Percentiles rank a stretch among this genome's conserved stretches.
phyloP scores from a whole-genome alignment of 2,797 vertebrate genomes.

The Sebastes oblongus region DNA sequence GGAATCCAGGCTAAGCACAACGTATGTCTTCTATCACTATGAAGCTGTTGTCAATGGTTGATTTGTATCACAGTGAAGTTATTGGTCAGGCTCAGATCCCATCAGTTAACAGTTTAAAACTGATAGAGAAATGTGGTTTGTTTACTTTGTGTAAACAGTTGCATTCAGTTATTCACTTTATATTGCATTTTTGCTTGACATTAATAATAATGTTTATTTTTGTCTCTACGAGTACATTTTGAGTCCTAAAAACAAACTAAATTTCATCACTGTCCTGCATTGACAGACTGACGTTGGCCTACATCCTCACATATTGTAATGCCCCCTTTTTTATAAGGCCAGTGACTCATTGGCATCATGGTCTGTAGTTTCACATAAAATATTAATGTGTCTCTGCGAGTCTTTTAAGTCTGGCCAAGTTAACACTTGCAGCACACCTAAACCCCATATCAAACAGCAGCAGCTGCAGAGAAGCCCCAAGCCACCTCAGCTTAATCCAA shows the following conservation, averaged over 20 bases:
- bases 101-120: not conserved
- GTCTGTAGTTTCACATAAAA: constrained; percentile 68
- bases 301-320: constrained; percentile 39
- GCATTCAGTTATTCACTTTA: not conserved
- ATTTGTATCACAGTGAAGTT: not conserved
- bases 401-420: constrained; percentile 82
- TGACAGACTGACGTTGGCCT: constrained; percentile 19
- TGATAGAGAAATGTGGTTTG: not conserved
- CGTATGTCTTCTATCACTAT: constrained; percentile 24
- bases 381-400: constrained; percentile 72
- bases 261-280: constrained; percentile 11
- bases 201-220: not conserved
- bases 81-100: not conserved
- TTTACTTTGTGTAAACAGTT: not conserved
- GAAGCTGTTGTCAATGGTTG: not conserved
- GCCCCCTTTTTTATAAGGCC: constrained; percentile 54
- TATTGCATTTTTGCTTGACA: not conserved
- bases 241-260: constrained; percentile 17
- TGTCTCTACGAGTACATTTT: not conserved
- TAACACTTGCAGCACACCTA: constrained; percentile 83
- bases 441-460: constrained; percentile 84
- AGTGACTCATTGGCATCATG: constrained; percentile 62
- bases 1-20: constrained; percentile 21
- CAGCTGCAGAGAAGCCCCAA: constrained; percentile 83
- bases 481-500: constrained; percentile 86